Evolutionary conservation across 2,888 invertebrate species (phyloP).

Genomic region (Tachina lurida): DNA sequence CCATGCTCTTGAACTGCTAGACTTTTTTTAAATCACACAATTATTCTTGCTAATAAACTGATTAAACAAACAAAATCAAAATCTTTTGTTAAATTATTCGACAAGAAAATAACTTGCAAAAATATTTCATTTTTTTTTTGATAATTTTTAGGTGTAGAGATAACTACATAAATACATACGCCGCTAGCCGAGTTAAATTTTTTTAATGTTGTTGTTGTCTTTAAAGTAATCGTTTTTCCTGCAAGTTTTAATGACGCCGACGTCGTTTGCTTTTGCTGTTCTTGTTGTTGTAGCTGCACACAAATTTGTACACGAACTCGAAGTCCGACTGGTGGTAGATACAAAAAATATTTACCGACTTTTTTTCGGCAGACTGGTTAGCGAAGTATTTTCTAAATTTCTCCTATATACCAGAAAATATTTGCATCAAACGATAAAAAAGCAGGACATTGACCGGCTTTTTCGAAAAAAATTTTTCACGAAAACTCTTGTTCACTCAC

Average conservation of each 20-base stretch:
- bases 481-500: background rate
- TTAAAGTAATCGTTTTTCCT: slow-evolving; percentile 52
- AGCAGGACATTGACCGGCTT: slow-evolving; percentile 68
- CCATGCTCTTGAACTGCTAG: slow-evolving; percentile 55
- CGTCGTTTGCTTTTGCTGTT: slow-evolving; percentile 33
- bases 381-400: slow-evolving; percentile 35
- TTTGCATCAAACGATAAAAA: slow-evolving; percentile 52
- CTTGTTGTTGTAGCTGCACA: slow-evolving; percentile 58
- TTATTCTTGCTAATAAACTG: slow-evolving; percentile 22
- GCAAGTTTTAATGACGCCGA: slow-evolving; percentile 53
- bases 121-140: slow-evolving; percentile 15
- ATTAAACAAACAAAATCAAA: slow-evolving; percentile 34
- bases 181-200: slow-evolving; percentile 26
- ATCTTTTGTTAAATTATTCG: slow-evolving; percentile 2
- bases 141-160: slow-evolving; percentile 54
- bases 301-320: slow-evolving; percentile 44
- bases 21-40: slow-evolving; percentile 31
- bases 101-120: slow-evolving; percentile 5
- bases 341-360: slow-evolving; percentile 19
- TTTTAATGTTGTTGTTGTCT: slow-evolving; percentile 26
- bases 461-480: background rate
- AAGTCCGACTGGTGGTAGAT: slow-evolving; percentile 25
- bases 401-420: slow-evolving; percentile 53
- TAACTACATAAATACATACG: slow-evolving; percentile 14
- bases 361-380: slow-evolving; percentile 45